Evolutionary conservation across 2,113 vertebrate species (phyloP).

Genomic region (Phalacrocorax carbo): DNA sequence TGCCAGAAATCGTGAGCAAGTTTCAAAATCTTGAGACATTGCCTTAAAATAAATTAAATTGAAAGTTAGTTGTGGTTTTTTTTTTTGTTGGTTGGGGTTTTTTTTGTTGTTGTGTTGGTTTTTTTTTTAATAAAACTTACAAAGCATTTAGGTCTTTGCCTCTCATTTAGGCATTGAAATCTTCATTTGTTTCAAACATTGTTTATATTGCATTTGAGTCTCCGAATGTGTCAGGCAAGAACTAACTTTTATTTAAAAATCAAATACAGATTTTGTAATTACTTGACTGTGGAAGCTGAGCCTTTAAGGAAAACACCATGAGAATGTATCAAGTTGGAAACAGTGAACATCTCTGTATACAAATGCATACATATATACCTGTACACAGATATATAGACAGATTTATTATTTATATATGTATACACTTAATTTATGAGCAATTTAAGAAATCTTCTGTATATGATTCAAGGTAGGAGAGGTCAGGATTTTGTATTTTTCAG

Average conservation of each 20-base stretch:
- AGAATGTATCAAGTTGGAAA: neutral
- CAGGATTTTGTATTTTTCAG: slow-evolving; percentile 14
- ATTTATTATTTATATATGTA: neutral
- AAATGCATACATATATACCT: neutral
- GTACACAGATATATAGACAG: neutral
- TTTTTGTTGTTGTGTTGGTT: neutral
- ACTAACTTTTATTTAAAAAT: neutral
- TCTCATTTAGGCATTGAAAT: neutral
- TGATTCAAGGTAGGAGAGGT: neutral
- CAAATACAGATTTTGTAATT: neutral
- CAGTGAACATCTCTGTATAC: neutral
- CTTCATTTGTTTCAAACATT: neutral
- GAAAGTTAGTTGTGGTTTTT: neutral
- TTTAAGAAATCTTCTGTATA: neutral
- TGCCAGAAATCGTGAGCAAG: neutral
- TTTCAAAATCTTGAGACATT: neutral
- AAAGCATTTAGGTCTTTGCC: neutral
- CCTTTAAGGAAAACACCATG: neutral
- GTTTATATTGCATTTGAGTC: neutral
- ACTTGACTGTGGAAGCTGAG: neutral
- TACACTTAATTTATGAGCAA: neutral
- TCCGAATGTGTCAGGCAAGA: neutral
- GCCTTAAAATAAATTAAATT: neutral
- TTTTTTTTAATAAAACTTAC: neutral
- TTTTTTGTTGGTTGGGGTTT: neutral